Evolutionary conservation across 2,113 vertebrate species (phyloP).

Genomic region (Beaufortia kweichowensis): DNA sequence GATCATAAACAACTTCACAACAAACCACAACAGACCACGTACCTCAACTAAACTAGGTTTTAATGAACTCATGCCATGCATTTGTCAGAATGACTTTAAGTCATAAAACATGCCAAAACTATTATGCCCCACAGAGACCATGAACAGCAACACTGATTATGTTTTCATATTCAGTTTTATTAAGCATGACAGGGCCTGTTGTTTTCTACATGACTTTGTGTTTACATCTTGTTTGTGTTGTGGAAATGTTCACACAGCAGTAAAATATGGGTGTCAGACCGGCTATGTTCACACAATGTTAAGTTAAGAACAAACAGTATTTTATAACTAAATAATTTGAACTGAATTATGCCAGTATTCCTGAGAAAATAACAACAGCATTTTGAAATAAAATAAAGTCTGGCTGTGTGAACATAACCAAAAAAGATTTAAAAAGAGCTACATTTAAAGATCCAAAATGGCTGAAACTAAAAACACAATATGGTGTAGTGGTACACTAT

Average conservation of each 20-base stretch:
- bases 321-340: too few species aligned
- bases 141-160: neutral
- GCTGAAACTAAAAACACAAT: too few species aligned
- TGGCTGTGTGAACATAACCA: too few species aligned
- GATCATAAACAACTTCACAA: neutral
- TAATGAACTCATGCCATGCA: neutral
- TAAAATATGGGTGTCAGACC: neutral
- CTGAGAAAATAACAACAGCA: too few species aligned
- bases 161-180: constrained; percentile 5
- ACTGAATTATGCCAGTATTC: too few species aligned
- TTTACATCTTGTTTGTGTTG: constrained; percentile 4
- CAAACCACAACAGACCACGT: neutral
- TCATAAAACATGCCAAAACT: neutral
- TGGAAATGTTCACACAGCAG: neutral
- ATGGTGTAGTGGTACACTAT: too few species aligned
- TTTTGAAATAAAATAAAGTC: too few species aligned
- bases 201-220: constrained; percentile 7
- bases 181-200: neutral
- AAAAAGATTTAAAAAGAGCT: too few species aligned
- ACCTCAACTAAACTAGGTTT: neutral
- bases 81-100: too few species aligned
- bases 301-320: too few species aligned
- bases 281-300: too few species aligned
- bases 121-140: neutral
- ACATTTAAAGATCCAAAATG: too few species aligned